These are phyloP conservation scores for Uloborus diversus DNA, from an alignment of 1,140 invertebrate genomes.

Conservation along the genomic window DNA sequence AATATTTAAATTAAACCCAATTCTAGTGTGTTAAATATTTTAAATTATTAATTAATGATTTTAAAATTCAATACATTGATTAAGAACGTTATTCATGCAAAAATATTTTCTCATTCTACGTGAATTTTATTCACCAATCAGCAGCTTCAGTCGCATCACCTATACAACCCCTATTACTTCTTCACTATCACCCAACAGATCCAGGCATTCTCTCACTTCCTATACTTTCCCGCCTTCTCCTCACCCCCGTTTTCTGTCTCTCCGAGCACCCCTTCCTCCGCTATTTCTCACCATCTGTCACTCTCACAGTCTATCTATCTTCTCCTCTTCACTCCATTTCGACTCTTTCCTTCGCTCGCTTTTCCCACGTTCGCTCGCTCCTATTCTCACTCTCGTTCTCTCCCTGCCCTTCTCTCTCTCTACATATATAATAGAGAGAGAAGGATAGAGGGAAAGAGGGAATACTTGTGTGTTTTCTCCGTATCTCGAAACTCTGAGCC, in stretches of 20 bases:
- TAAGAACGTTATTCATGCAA: too few relatives aligned
- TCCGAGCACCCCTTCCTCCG: neutral
- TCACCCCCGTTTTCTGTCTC: neutral
- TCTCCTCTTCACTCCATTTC: neutral
- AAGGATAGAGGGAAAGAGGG: too few relatives aligned
- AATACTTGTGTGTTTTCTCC: too few relatives aligned
- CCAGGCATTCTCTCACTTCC: neutral
- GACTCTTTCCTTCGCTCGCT: constrained; percentile 2
- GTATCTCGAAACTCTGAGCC: too few relatives aligned
- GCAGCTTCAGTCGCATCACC: neutral
- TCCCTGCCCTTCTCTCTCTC: neutral
- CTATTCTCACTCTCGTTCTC: neutral
- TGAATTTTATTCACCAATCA: too few relatives aligned
- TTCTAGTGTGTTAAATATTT: too few relatives aligned
- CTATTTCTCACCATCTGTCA: constrained; percentile 25
- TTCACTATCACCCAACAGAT: constrained; percentile 7
- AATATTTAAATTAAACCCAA: too few relatives aligned
- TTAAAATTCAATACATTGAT: too few relatives aligned
- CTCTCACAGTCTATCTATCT: constrained; percentile 45
- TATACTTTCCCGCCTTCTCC: neutral
- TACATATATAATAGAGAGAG: too few relatives aligned
- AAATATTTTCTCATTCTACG: too few relatives aligned
- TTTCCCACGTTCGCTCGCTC: neutral
- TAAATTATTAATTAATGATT: too few relatives aligned
- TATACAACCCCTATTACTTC: neutral